These are phyloP conservation scores for Brachyhypopomus occidentalis DNA, from an alignment of 2,113 vertebrate genomes.

Conservation along the genomic window DNA sequence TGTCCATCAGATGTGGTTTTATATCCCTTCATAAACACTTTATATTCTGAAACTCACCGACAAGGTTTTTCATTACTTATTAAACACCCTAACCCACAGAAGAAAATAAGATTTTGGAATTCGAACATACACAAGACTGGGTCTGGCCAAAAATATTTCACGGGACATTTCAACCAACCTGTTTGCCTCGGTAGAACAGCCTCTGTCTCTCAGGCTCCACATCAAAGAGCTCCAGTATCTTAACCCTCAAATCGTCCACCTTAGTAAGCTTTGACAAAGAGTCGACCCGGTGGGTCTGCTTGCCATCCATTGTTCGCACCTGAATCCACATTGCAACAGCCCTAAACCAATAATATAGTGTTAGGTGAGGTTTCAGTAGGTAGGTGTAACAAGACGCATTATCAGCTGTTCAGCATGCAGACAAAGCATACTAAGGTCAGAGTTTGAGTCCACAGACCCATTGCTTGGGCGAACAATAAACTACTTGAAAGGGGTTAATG, in stretches of 20 bases:
- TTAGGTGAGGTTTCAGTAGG: not conserved
- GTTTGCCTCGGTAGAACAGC: slow-evolving; percentile 95
- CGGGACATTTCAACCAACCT: slow-evolving; percentile 72
- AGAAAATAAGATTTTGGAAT: too few relatives aligned
- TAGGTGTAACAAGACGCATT: not conserved
- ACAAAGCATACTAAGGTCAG: too few relatives aligned
- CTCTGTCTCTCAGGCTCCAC: slow-evolving; percentile 85
- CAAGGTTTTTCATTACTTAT: too few relatives aligned
- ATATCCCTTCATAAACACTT: too few relatives aligned
- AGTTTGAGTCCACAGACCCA: too few relatives aligned
- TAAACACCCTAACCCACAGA: too few relatives aligned
- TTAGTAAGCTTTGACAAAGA: slow-evolving; percentile 93
- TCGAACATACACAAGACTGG: too few relatives aligned
- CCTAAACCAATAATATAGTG: slow-evolving; percentile 45
- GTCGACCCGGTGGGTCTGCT: slow-evolving; percentile 86
- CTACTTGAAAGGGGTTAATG: not conserved
- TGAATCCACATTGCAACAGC: slow-evolving; percentile 94
- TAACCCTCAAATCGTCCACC: slow-evolving; percentile 85
- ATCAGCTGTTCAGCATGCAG: too few relatives aligned
- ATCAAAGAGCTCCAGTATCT: slow-evolving; percentile 85
- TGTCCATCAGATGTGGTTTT: too few relatives aligned
- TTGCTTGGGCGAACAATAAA: too few relatives aligned
- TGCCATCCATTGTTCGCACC: slow-evolving; percentile 97
- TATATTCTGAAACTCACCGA: too few relatives aligned
- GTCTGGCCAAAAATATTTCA: not conserved